phyloP scores from a whole-genome alignment of 2,797 vertebrate genomes.

The Acrocephalus scirpaceus region DNA sequence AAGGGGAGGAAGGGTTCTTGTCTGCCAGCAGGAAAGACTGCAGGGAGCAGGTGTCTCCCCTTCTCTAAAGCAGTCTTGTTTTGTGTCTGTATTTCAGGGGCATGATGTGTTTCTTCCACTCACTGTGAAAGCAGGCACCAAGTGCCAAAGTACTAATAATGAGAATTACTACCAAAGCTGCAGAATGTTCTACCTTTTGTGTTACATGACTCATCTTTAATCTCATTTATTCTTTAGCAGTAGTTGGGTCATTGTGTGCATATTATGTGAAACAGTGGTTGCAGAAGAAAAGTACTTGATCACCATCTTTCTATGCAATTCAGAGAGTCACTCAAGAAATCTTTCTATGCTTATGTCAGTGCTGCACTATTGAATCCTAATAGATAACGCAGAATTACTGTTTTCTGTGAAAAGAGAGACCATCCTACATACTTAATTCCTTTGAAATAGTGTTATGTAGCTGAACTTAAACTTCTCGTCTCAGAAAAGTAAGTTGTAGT shows the following conservation, averaged over 20 bases:
- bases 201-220: neutral
- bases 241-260: neutral
- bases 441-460: neutral
- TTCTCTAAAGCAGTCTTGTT: neutral
- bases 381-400: neutral
- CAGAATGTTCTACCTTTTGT: neutral
- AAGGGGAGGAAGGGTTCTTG: neutral
- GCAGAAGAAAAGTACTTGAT: neutral
- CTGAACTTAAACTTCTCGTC: neutral
- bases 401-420: neutral
- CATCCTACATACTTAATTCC: neutral
- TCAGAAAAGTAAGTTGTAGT: neutral
- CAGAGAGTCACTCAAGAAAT: neutral
- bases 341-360: neutral
- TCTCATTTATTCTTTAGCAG: neutral
- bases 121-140: neutral
- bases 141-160: neutral
- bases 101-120: neutral
- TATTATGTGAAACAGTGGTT: neutral
- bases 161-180: neutral
- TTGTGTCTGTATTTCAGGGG: neutral
- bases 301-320: neutral
- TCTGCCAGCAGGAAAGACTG: neutral
- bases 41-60: neutral
- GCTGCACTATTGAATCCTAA: neutral